Evolutionary conservation across 2,888 invertebrate genomes (phyloP), one percentile per base, ranked within the genome.

Genomic region (Pandemis heparana): DNA sequence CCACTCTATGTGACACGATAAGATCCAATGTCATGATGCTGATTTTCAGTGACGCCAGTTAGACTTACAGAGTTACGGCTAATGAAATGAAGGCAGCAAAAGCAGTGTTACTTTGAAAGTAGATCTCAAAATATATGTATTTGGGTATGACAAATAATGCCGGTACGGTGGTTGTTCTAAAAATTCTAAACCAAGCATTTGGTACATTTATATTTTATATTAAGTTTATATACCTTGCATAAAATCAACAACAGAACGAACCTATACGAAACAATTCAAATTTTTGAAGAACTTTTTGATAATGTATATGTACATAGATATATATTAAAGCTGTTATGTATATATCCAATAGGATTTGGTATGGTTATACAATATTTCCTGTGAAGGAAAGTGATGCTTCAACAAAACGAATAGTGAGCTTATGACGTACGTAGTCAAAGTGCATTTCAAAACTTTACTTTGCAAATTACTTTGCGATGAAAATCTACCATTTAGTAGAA

Each of bases 321-420:
- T 66, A 65, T 38, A 51, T 38, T 65, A 68, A 51, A 74, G 70
- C 60, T 61, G 65, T 74, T 74, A 70, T 74, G 72, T 72, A 72
- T 64, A 73, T 64, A 73, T 59, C 63, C 51, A 48, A 16, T 61
- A 38, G 51, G 39, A 70, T 65, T 70, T 70, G 70, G 64, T 70
- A 65, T 46, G 67, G 18, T 62, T 71, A 75, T 70, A 68, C 75
- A 81, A 80, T 79, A 79, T 81, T 79, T 81, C 79, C 79, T 78
- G 79, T 75, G 77, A 79, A 75, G 60, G 66, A 78, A 76, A 75
- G 74, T 76, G 75, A 78, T 77, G 82, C 80, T 83, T 81, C 74
- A 77, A 74, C 77, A 82, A 78, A 75, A 74, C 62, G 51, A 77
- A 83, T 81, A 82, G 83, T 41, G 75, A 84, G 85, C 85, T 84